Evolutionary conservation across 1,140 invertebrate genomes (phyloP), one percentile per base, ranked within the genome.

Genomic region (Cotesia glomerata): DNA sequence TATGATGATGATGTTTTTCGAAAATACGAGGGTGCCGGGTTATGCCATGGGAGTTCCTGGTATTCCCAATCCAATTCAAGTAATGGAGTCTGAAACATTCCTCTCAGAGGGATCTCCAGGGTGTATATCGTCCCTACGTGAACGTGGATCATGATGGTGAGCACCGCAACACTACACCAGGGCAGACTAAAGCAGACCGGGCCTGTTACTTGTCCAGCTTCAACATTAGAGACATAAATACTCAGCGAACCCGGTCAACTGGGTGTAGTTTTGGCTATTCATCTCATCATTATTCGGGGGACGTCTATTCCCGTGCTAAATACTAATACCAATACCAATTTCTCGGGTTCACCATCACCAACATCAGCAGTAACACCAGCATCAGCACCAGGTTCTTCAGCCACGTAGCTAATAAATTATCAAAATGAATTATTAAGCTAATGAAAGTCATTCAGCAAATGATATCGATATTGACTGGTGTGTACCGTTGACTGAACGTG

Each of bases 21-120:
- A 73, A 83, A 84, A 83, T 84, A 82, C 80, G 78, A 79, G 39
- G 26, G 35, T 64, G 14, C 39, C 39, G 11, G 39, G 74, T 77
- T 75, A 63, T 77, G 82, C 76, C 80, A 73, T 77, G 83, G 81
- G 81, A 82, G 59, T 62, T 26, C 9, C 70, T 51, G 69, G 45
- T 84, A 85, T 81, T 85, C 79, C 84, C 82, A 81, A 76, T 81
- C 74, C 81, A 85, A 84, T 85, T 81, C 78, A 70, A 83, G 82
- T 82, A 83, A 85, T 83, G 80, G 81, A 84, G 80, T 81, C 81
- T 79, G 79, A 85, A 84, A 84, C 82, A 82, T 82, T 81, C 70
- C 76, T 75, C 79, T 77, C 74, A 75, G 74, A 80, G 62, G 32
- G 69, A 51, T 14, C 54, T 70, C 56, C 75, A 35, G 63, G 62